Evolutionary conservation across 1,140 invertebrate genomes (phyloP), one percentile per base, ranked within the genome.

Genomic region (Lepidurus apus): DNA sequence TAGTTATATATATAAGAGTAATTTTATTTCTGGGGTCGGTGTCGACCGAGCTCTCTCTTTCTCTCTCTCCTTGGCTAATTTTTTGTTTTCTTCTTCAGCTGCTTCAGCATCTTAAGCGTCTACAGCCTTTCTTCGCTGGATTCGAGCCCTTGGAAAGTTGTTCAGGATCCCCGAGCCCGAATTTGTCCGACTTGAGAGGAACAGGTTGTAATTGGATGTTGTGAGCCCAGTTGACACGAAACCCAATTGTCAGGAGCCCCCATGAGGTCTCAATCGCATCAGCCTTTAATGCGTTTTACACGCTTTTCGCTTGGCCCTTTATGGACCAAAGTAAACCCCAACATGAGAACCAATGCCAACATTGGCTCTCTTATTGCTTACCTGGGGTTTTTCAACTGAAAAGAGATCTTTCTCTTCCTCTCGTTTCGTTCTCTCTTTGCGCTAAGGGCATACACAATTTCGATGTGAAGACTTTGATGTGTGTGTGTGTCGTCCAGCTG

Each of bases 121-220:
- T 34, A 4, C 34, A 34, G 34, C 34, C 26, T 34, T 34, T 34
- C 34, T 34, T 34, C 34, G 34, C 34, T 4, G 34, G 34, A 34
- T 34, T 34, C 34, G 2, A 34, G 34, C 2, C 4, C 34, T 34
- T 34, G 34, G 34, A 34, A 34, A 34, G 34, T 34, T 34, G 34
- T 34, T 34, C 34, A 34, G 34, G 34, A 34, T 34, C 34, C 34
- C 34, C 2, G 34, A 34, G 34, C 2, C 21, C 53, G 21, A 65
- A 21, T 13, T 65, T 65, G 53, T 65, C 53, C 21, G 53, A 9
- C 53, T 65, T 65, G 53, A 65, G 53, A 65, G 53, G 53, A 65
- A 65, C 53, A 65, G 53, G 9, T 65, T 65, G 53, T 65, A 65
- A 65, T 65, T 65, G 53, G 53, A 65, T 65, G 53, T 65, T 65